Evolutionary conservation across 2,113 vertebrate species (phyloP).

Genomic region (Brachionichthys hirsutus): DNA sequence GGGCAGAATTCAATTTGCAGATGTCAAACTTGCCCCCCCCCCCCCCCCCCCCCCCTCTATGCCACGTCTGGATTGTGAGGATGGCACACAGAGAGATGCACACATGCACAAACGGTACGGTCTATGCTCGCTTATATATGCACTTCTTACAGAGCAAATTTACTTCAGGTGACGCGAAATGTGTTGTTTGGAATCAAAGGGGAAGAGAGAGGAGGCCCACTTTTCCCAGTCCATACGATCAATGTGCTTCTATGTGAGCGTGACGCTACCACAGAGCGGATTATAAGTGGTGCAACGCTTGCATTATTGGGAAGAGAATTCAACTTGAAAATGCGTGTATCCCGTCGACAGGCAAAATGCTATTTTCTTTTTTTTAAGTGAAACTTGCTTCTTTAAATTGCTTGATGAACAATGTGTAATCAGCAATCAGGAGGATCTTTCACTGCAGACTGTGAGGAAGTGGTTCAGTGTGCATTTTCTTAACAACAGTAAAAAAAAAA

Average conservation of each 20-base stretch:
- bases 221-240: constrained; percentile 21
- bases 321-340: not conserved
- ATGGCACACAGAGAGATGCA: constrained; percentile 5
- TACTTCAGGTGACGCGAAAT: constrained; percentile 77
- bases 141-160: constrained; percentile 75
- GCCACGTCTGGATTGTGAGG: constrained; percentile 40
- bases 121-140: constrained; percentile 76
- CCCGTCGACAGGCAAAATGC: not conserved
- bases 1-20: constrained; percentile 87
- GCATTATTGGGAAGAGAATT: not conserved
- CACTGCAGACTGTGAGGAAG: constrained; percentile 35
- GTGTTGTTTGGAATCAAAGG: constrained; percentile 45
- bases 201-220: constrained; percentile 20
- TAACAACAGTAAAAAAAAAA: constrained; percentile 40
- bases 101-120: constrained; percentile 23
- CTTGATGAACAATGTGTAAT: constrained; percentile 58
- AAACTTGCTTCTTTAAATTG: constrained; percentile 25
- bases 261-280: not conserved
- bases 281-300: not conserved
- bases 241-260: constrained; percentile 16
- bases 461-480: constrained; percentile 26
- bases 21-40: constrained; percentile 68
- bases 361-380: not conserved
- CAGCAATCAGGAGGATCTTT: constrained; percentile 66
- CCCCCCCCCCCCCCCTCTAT: constrained; percentile 26